These are phyloP conservation scores for Pollenia griseotomentosa DNA, from an alignment of 2,888 invertebrate species.

Conservation along the genomic window DNA sequence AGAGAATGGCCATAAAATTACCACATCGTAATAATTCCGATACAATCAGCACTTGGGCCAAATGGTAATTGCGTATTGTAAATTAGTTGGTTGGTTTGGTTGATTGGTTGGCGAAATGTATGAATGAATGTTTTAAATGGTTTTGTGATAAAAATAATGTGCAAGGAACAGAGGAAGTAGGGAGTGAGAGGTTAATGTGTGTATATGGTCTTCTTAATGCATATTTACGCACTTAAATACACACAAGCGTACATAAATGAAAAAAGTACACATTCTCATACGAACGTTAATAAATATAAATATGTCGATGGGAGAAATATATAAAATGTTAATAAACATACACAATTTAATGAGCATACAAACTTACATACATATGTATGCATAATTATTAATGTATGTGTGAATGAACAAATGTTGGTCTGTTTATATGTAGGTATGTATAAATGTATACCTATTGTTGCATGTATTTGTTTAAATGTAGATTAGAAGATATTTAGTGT, in stretches of 20 bases:
- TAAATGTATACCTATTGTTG: not conserved
- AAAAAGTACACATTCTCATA: not conserved
- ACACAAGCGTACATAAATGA: not conserved
- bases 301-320: slow-evolving; percentile 13
- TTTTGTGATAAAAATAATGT: slow-evolving; percentile 64
- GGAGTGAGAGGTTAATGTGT: slow-evolving; percentile 32
- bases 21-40: slow-evolving; percentile 79
- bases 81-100: slow-evolving; percentile 69
- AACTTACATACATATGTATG: slow-evolving; percentile 1
- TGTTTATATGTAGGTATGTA: slow-evolving; percentile 13
- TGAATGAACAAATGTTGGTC: slow-evolving; percentile 50
- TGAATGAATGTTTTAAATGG: slow-evolving; percentile 63
- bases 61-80: slow-evolving; percentile 71
- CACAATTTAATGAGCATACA: slow-evolving; percentile 41
- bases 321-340: slow-evolving; percentile 63
- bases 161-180: not conserved
- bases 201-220: slow-evolving; percentile 44
- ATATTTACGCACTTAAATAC: slow-evolving; percentile 52
- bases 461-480: slow-evolving; percentile 53
- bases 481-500: slow-evolving; percentile 58
- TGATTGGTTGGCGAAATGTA: slow-evolving; percentile 60
- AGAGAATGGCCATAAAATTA: slow-evolving; percentile 77
- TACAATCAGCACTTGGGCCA: slow-evolving; percentile 75
- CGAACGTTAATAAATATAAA: not conserved
- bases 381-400: slow-evolving; percentile 42